Percentiles rank a stretch among this genome's conserved stretches.
Conservation (phyloP, 2,888 invertebrate genomes). For the Laspeyria flexula region DNA sequence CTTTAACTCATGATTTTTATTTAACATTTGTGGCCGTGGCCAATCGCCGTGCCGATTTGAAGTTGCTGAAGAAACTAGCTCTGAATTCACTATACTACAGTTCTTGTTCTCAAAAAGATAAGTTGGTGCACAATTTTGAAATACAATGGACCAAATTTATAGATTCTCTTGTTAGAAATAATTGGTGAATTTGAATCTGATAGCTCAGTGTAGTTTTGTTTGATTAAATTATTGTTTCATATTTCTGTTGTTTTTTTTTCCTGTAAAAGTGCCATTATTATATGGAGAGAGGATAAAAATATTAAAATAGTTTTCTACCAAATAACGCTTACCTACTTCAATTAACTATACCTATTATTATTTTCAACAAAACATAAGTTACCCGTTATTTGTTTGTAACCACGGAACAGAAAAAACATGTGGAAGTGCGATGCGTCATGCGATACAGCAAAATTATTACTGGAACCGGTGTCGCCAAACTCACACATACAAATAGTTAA, state of each 20-base stretch:
- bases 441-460: too few species aligned
- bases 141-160: conserved; percentile 74
- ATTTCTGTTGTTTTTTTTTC: background rate
- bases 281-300: too few species aligned
- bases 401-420: too few species aligned
- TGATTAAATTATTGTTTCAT: background rate
- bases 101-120: conserved; percentile 58
- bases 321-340: too few species aligned
- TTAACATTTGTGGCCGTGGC: conserved; percentile 91
- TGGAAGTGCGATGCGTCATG: too few species aligned
- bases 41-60: conserved; percentile 88
- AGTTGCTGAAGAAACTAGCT: conserved; percentile 90
- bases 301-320: too few species aligned
- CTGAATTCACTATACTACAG: conserved; percentile 91
- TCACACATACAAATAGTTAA: too few species aligned
- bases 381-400: too few species aligned
- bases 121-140: conserved; percentile 69
- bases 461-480: too few species aligned
- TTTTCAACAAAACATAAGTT: too few species aligned
- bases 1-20: conserved; percentile 90
- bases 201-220: background rate
- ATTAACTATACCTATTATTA: too few species aligned
- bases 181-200: conserved; percentile 40
- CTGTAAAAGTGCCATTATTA: too few species aligned
- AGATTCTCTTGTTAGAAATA: conserved; percentile 53